Evolutionary conservation across 2,113 vertebrate genomes (phyloP).

Genomic region (Trematomus loennbergii): DNA sequence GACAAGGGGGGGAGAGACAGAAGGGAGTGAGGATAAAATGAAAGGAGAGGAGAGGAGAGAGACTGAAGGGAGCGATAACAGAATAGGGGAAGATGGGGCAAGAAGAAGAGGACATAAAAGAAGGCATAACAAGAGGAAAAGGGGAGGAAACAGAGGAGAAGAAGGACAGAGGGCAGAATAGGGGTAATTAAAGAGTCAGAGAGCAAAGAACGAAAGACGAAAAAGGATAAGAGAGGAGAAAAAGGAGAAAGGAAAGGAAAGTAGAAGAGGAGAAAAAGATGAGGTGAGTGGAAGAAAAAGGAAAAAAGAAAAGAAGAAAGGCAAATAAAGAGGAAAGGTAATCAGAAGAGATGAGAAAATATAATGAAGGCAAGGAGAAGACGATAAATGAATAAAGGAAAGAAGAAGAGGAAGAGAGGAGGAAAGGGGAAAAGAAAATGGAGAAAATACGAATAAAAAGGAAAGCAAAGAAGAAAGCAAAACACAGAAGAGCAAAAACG

Average conservation of each 20-base stretch:
- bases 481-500: conserved; percentile 1
- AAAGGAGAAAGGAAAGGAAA: neutral
- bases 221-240: neutral
- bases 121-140: neutral
- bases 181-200: neutral
- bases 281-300: neutral
- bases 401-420: neutral
- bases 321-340: neutral
- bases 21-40: neutral
- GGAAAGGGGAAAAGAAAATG: neutral
- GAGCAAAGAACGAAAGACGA: too few species aligned
- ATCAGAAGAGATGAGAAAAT: neutral
- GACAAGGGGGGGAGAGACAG: neutral
- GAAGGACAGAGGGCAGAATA: neutral
- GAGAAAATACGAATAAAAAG: neutral
- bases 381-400: neutral
- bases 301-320: too few species aligned
- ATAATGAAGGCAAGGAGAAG: neutral
- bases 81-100: conserved; percentile 10
- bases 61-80: conserved; percentile 32
- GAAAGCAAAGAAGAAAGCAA: neutral
- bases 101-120: neutral
- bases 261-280: neutral
- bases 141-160: neutral
- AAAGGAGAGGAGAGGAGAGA: conserved; percentile 35